Base-by-base conservation (phyloP, 2,113 vertebrate genomes). In the Notiomystis cincta region DNA sequence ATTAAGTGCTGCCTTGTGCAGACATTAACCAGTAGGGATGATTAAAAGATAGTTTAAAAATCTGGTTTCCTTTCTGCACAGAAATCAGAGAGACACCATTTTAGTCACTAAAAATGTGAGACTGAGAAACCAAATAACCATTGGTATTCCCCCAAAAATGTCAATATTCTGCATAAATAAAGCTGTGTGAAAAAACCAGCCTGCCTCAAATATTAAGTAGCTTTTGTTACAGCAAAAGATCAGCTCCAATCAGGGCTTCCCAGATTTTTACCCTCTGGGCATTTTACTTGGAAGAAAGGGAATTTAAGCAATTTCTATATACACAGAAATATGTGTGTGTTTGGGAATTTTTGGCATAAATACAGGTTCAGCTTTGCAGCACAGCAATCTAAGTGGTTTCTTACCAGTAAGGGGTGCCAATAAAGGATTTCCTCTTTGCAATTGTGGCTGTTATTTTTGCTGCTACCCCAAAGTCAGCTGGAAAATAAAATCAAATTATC, bases 371-470 rank as follows among this genome's bases (percentile, higher is more conserved):
- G 84, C 42, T 94, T 47, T 56, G 83, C 60, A 64, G 45, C 44
- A n/a, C 12, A 86, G 42, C 60, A 91, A 47, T 57, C 48, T 15
- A 22, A 84, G 56, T 7, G 30, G 70, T 57, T 64, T 58, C 84
- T 99, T 97, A 99, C 99, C 99, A 99, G 93, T 99, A 99, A 96
- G 99, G 99, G 24, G 99, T 99, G 97, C 99, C 99, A 76, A 99
- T 99, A 89, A 99, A 99, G 37, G 99, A 99, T 97, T 99, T 99
- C 95, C 99, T 99, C 96, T 99, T 99, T 53, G 99, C 99, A 89
- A 99, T 99, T 62, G 99, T 99, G 80, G 99, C 99, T 70, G 99
- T 99, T 97, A 99, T 99, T 98, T 99, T 99, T 97, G 99, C 99
- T 70, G 99, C 99, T 14, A 99, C 99, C 88, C 99, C 99, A 57